Conservation (phyloP, 2,888 invertebrate species). For the Leptopterna dolabrata region DNA sequence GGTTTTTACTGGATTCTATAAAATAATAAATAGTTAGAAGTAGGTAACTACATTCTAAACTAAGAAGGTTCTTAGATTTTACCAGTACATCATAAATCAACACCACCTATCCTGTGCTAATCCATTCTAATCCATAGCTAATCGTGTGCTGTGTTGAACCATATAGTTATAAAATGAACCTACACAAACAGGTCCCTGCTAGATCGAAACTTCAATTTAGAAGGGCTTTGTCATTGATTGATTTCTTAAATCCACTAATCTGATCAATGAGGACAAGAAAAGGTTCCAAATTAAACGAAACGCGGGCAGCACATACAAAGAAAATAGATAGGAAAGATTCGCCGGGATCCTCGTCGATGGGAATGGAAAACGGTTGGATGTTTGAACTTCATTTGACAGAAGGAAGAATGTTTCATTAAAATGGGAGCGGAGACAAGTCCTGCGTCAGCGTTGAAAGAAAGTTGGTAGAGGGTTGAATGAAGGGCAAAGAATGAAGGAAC, state of each 20-base stretch:
- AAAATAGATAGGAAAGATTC: background rate
- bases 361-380: constrained; percentile 35
- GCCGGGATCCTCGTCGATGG: background rate
- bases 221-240: background rate
- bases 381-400: constrained; percentile 51
- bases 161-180: too few relatives aligned
- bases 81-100: too few relatives aligned
- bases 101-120: too few relatives aligned
- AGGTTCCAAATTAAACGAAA: background rate
- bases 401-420: constrained; percentile 52
- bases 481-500: background rate
- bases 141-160: too few relatives aligned
- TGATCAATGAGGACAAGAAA: background rate
- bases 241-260: background rate
- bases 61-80: too few relatives aligned
- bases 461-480: background rate
- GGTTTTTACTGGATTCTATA: too few relatives aligned
- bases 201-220: background rate
- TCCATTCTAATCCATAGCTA: too few relatives aligned
- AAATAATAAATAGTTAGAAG: too few relatives aligned
- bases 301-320: background rate
- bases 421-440: background rate
- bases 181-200: background rate
- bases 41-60: too few relatives aligned
- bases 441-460: background rate